phyloP scores from a whole-genome alignment of 2,797 vertebrate genomes.

The Crax fasciolata region DNA sequence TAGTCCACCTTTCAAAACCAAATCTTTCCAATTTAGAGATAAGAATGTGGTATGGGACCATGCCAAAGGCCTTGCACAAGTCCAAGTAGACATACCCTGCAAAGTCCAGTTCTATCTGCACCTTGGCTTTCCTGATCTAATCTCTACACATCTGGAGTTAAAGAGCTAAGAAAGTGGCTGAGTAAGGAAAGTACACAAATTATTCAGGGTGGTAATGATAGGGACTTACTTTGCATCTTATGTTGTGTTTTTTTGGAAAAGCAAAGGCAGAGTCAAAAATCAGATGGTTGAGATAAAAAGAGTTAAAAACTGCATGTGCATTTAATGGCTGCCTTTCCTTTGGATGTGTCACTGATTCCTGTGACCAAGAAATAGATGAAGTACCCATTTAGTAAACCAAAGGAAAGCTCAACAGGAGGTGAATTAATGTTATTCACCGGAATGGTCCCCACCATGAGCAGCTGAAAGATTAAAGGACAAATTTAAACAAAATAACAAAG shows the following conservation, averaged over 20 bases:
- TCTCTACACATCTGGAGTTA: background rate
- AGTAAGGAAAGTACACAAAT: background rate
- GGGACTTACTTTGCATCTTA: background rate
- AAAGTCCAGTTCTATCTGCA: background rate
- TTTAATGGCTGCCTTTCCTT: background rate
- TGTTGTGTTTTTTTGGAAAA: background rate
- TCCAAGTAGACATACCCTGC: background rate
- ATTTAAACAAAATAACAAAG: conserved; percentile 20
- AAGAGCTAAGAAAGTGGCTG: background rate
- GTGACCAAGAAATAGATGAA: background rate
- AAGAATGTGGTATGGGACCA: too few relatives aligned
- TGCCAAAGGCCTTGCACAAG: too few relatives aligned
- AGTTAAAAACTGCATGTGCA: background rate
- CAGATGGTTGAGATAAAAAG: background rate
- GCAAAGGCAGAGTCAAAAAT: background rate
- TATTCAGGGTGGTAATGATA: background rate
- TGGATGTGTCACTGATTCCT: background rate
- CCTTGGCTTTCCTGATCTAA: background rate
- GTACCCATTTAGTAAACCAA: background rate
- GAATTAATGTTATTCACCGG: background rate
- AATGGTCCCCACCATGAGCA: background rate
- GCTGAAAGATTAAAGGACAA: background rate
- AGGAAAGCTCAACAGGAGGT: background rate
- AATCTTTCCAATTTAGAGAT: too few relatives aligned
- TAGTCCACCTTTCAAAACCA: too few relatives aligned